Evolutionary conservation across 2,888 invertebrate genomes (phyloP).

Genomic region (Apamea crenata): DNA sequence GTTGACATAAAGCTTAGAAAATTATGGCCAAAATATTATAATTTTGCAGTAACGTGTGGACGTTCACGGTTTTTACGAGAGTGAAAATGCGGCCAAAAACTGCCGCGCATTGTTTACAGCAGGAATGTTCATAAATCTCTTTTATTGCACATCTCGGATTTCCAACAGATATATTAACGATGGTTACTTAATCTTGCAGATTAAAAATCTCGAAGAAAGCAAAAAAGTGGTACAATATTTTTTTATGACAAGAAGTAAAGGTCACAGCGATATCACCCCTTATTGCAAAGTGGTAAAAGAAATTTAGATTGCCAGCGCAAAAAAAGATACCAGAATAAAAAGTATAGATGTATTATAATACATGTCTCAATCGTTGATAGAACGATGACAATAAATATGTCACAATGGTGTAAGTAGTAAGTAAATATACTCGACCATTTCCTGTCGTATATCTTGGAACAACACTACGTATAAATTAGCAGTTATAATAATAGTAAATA

Average conservation of each 20-base stretch:
- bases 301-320: slow-evolving; percentile 40
- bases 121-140: slow-evolving; percentile 70
- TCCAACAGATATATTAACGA: slow-evolving; percentile 59
- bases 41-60: slow-evolving; percentile 41
- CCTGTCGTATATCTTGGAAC: slow-evolving; percentile 45
- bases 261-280: slow-evolving; percentile 33
- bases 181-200: slow-evolving; percentile 71
- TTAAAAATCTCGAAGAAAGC: slow-evolving; percentile 65
- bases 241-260: slow-evolving; percentile 52
- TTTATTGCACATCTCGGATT: slow-evolving; percentile 71
- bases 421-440: slow-evolving; percentile 39
- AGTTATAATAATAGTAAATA: slow-evolving; percentile 68
- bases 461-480: slow-evolving; percentile 45
- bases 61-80: slow-evolving; percentile 42
- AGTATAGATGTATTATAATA: slow-evolving; percentile 6
- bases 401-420: slow-evolving; percentile 36
- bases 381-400: slow-evolving; percentile 55
- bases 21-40: slow-evolving; percentile 59
- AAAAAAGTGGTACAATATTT: slow-evolving; percentile 52
- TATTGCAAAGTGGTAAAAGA: slow-evolving; percentile 38
- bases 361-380: slow-evolving; percentile 47
- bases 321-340: slow-evolving; percentile 19
- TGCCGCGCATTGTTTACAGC: slow-evolving; percentile 54
- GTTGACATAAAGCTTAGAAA: slow-evolving; percentile 59
- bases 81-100: slow-evolving; percentile 39